Base-by-base conservation (phyloP, 2,113 vertebrate species). In the Atractosteus spatula region DNA sequence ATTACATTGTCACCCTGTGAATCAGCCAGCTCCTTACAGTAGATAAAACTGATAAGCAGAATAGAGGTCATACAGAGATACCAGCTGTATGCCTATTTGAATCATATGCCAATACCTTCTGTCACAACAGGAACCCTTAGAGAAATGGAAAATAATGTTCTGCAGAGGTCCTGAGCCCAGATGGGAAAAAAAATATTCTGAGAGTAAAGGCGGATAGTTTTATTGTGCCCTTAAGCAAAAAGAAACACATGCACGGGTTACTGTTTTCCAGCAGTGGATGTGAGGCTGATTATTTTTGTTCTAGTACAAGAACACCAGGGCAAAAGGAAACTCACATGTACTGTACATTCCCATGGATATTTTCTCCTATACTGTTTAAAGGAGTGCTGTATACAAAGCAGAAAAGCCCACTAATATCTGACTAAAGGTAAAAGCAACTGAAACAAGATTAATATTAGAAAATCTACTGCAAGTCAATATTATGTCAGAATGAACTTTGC, bases 241-340 rank as follows among this genome's bases (percentile, higher is more conserved):
- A 41, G 66, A 61, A 61, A 66, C 59, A 73, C 66, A 67, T n/a
- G 13, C 45, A 61, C 16, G 57, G 71, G 71, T 79, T 66, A 73
- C 62, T 51, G 44, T 72, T 72, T 78, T 79, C 76, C 74, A 78
- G 71, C 44, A 47, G 7, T 67, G 71, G 55, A 43, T 55, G n/a
- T 17, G 54, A 70, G 43, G 41, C 65, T 55, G 65, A 57, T 65
- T 74, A 68, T 74, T 79, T 82, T 69, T 67, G n/a, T 42, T 55
- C 69, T 61, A 41, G 64, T 71, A 14, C 44, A 29, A 45, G 54
- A 69, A 42, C 64, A 16, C 10, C 43, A 55, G 47, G 11, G 66
- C n/a, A 16, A 41, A 10, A 68, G 66, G 45, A 13, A 55, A 47
- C 47, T 68, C 47, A 2, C 29, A 29, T 7, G 45, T 10, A 71